Percentiles rank a stretch among this genome's conserved stretches.
These are phyloP conservation scores for Octomys mimax DNA, from an alignment of 2,797 vertebrate species.

Conservation along the genomic window DNA sequence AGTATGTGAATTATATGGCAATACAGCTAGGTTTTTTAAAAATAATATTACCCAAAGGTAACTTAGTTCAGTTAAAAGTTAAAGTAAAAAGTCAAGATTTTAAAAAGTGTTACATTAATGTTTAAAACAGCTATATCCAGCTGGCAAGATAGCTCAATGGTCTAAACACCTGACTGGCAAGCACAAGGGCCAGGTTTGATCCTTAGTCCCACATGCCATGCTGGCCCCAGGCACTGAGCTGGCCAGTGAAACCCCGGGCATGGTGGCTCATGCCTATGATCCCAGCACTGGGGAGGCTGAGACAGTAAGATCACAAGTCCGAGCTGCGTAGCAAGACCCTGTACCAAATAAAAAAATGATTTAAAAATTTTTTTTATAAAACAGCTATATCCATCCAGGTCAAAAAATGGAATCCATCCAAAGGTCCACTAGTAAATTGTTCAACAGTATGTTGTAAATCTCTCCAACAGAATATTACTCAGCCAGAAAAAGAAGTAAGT, in stretches of 20 bases:
- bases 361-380: too few relatives aligned
- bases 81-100: background rate
- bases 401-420: background rate
- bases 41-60: background rate
- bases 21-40: background rate
- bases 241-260: too few relatives aligned
- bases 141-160: too few relatives aligned
- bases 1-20: background rate
- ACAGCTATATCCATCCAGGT: background rate
- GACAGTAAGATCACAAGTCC: too few relatives aligned
- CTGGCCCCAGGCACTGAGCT: too few relatives aligned
- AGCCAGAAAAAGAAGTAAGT: background rate
- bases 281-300: too few relatives aligned
- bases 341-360: too few relatives aligned
- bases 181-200: too few relatives aligned
- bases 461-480: background rate
- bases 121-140: background rate
- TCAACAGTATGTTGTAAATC: background rate
- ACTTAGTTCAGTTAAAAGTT: constrained; percentile 18
- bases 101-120: background rate
- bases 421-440: background rate
- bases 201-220: too few relatives aligned
- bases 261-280: too few relatives aligned
- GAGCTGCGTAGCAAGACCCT: too few relatives aligned
- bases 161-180: too few relatives aligned